These are phyloP conservation scores for Hypanus sabinus DNA, from an alignment of 2,113 vertebrate species.

Conservation along the genomic window DNA sequence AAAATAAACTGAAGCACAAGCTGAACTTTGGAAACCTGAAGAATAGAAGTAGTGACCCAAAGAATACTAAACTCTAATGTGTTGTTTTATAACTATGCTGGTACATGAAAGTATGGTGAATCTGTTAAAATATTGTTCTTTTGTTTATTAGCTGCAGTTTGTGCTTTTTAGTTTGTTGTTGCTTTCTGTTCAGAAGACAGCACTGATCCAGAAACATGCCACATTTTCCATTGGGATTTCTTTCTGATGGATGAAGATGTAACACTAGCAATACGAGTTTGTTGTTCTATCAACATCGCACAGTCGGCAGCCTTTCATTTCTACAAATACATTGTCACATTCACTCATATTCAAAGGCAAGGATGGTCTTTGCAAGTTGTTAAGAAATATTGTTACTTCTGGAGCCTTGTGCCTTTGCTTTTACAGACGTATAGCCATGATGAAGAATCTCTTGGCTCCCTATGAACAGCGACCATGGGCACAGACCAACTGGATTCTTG, in stretches of 20 bases:
- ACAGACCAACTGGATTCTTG: slow-evolving; percentile 98
- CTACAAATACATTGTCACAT: not conserved
- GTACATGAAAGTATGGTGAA: not conserved
- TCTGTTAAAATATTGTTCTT: not conserved
- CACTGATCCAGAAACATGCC: not conserved
- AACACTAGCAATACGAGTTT: not conserved
- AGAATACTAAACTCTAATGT: not conserved
- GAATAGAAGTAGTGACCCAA: not conserved
- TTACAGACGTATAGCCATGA: slow-evolving; percentile 82
- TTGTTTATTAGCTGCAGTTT: not conserved
- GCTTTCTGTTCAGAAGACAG: too few relatives aligned
- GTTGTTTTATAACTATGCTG: not conserved
- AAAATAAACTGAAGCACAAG: not conserved
- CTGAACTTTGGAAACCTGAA: not conserved
- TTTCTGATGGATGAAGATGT: not conserved
- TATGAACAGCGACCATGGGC: slow-evolving; percentile 98
- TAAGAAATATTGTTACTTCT: not conserved
- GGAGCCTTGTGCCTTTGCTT: not conserved
- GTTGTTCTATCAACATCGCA: not conserved
- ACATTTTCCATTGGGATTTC: not conserved
- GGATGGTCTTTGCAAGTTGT: not conserved
- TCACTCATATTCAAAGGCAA: not conserved
- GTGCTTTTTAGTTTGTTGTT: not conserved
- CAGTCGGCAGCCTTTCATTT: not conserved
- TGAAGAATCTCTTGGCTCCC: slow-evolving; percentile 88